Conservation (phyloP, 2,888 invertebrate species). For the Carpatolechia fugitivella region DNA sequence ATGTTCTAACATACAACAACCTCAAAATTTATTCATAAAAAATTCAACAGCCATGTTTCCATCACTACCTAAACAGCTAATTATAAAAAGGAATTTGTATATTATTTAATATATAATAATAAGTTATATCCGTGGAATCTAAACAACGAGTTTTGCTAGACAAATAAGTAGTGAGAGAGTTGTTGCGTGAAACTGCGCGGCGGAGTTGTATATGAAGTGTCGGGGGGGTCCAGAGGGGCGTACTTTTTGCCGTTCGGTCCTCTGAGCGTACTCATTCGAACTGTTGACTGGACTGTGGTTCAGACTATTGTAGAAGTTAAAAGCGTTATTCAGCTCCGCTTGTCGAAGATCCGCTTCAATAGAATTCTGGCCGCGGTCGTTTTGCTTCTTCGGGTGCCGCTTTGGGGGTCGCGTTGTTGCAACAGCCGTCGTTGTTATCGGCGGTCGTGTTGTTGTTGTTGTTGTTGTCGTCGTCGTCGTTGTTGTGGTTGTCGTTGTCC, state of each 20-base stretch:
- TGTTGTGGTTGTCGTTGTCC: conserved; percentile 62
- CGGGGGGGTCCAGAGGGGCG: conserved; percentile 67
- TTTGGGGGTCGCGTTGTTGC: conserved; percentile 61
- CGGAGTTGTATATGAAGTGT: conserved; percentile 54
- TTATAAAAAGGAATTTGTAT: conserved; percentile 25
- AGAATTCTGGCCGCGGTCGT: conserved; percentile 60
- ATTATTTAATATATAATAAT: conserved; percentile 1
- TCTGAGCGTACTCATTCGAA: conserved; percentile 63
- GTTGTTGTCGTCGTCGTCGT: conserved; percentile 68
- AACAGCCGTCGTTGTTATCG: conserved; percentile 45
- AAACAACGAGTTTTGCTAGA: conserved; percentile 35
- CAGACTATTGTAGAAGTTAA: conserved; percentile 53
- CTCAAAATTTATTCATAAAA: conserved; percentile 57
- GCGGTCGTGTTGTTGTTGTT: conserved; percentile 56
- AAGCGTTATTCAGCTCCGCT: conserved; percentile 58
- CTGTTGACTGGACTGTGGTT: conserved; percentile 51
- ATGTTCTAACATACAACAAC: conserved; percentile 61
- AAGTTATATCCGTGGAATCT: conserved; percentile 30
- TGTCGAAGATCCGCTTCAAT: conserved; percentile 60
- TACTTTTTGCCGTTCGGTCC: conserved; percentile 66
- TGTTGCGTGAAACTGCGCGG: conserved; percentile 20
- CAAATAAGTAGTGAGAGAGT: conserved; percentile 13
- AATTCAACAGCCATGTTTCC: conserved; percentile 75
- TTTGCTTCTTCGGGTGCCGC: conserved; percentile 61
- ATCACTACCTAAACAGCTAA: conserved; percentile 58